Evolutionary conservation across 2,888 invertebrate species (phyloP).

Genomic region (Hofmannophila pseudospretella): DNA sequence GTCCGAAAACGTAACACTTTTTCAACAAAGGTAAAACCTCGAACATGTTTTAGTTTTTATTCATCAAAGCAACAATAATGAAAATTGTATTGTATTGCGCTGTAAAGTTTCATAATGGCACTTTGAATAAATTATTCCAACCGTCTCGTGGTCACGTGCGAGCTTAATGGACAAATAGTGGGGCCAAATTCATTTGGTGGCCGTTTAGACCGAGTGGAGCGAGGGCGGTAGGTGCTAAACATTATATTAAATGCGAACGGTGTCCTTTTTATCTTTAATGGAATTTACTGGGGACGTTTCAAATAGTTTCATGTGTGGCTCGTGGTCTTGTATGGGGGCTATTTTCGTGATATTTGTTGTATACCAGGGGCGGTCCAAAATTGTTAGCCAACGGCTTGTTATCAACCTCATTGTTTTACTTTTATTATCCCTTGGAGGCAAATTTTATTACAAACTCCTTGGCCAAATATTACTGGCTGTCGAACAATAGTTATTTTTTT

Average conservation of each 20-base stretch:
- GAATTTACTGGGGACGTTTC: neutral
- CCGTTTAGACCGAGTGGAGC: conserved; percentile 19
- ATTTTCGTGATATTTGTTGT: too few species aligned
- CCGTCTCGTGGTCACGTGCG: conserved; percentile 35
- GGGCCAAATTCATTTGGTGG: conserved; percentile 32
- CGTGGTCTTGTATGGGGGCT: too few species aligned
- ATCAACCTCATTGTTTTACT: too few species aligned
- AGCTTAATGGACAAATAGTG: conserved; percentile 32
- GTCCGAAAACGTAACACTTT: too few species aligned
- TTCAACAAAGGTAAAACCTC: too few species aligned
- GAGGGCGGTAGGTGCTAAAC: conserved; percentile 13
- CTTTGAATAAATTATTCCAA: conserved; percentile 13
- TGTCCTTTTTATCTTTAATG: neutral
- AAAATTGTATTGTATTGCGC: conserved; percentile 14
- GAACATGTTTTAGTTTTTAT: neutral
- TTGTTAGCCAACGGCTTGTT: too few species aligned
- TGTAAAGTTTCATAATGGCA: conserved; percentile 19
- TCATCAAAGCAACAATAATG: conserved; percentile 11
- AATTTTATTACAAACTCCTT: too few species aligned
- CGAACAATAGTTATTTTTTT: too few species aligned
- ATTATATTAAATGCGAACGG: neutral
- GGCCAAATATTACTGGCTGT: too few species aligned
- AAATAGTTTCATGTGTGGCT: too few species aligned
- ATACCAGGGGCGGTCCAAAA: too few species aligned
- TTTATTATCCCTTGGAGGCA: too few species aligned